Evolutionary conservation across 2,113 vertebrate species (phyloP).

Genomic region (Peromyscus maniculatus): DNA sequence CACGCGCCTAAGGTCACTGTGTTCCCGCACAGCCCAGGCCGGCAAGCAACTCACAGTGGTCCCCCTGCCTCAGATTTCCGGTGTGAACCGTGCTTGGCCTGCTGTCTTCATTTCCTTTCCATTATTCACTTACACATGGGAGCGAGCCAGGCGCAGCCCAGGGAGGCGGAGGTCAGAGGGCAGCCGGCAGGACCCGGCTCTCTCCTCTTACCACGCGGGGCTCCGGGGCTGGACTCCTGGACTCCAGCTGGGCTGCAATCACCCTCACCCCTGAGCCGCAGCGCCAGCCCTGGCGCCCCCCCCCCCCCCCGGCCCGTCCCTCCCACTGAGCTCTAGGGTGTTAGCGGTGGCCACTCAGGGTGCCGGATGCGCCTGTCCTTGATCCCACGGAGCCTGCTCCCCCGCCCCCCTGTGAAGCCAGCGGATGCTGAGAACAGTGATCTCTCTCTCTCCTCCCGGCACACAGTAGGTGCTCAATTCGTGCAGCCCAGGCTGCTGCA

Average conservation of each 20-base stretch:
- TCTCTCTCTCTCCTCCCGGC: neutral
- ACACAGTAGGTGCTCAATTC: neutral
- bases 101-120: neutral
- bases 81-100: neutral
- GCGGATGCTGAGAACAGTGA: neutral
- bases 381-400: neutral
- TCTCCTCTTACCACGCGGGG: neutral
- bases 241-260: neutral
- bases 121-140: neutral
- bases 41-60: rapidly evolving
- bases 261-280: neutral
- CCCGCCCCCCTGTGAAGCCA: neutral
- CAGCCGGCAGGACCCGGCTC: neutral
- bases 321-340: neutral
- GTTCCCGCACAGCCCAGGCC: too few relatives aligned
- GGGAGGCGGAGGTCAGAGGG: too few relatives aligned
- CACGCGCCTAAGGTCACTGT: too few relatives aligned
- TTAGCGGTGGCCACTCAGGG: neutral
- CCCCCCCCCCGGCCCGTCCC: too few relatives aligned
- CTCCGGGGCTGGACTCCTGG: neutral
- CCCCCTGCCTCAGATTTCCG: neutral
- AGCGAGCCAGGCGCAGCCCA: too few relatives aligned
- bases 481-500: neutral
- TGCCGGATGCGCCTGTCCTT: neutral
- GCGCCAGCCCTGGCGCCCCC: neutral